Evolutionary conservation across 1,140 invertebrate genomes (phyloP).

Genomic region (Bombus pyrosoma): DNA sequence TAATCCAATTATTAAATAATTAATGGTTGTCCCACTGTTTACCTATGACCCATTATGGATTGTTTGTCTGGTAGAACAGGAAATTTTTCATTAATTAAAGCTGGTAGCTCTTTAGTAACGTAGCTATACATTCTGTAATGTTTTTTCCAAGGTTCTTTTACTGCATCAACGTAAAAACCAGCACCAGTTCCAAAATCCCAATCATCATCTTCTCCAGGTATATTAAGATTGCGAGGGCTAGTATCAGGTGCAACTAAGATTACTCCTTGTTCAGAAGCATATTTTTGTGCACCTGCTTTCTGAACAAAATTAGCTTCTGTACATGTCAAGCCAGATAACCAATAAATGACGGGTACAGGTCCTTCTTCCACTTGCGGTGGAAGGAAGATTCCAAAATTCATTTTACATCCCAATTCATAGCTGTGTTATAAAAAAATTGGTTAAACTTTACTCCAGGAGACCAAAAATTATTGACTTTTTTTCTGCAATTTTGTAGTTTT

Average conservation of each 20-base stretch:
- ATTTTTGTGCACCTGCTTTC: slow-evolving; percentile 96
- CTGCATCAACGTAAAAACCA: slow-evolving; percentile 98
- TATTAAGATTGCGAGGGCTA: slow-evolving; percentile 94
- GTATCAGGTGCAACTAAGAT: slow-evolving; percentile 97
- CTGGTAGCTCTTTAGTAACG: slow-evolving; percentile 94
- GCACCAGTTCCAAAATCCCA: slow-evolving; percentile 98
- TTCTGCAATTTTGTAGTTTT: too few species aligned
- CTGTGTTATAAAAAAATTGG: slow-evolving; percentile 80
- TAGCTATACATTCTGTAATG: slow-evolving; percentile 99
- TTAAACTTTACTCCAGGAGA: too few species aligned
- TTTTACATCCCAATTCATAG: slow-evolving; percentile 90
- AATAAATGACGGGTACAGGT: slow-evolving; percentile 93
- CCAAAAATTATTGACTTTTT: too few species aligned
- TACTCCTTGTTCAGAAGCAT: slow-evolving; percentile 91
- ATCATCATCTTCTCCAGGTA: slow-evolving; percentile 94
- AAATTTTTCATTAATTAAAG: slow-evolving; percentile 90
- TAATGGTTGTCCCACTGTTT: slow-evolving; percentile 34
- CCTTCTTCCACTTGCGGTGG: slow-evolving; percentile 89
- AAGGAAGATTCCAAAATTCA: slow-evolving; percentile 96
- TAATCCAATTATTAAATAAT: background rate
- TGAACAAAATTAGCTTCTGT: slow-evolving; percentile 98
- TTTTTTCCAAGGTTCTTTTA: slow-evolving; percentile 94
- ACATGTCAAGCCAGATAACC: slow-evolving; percentile 96
- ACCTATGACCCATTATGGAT: slow-evolving; percentile 95
- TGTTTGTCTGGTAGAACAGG: slow-evolving; percentile 85